phyloP scores from a whole-genome alignment of 2,797 vertebrate genomes.

The Furcifer pardalis region DNA sequence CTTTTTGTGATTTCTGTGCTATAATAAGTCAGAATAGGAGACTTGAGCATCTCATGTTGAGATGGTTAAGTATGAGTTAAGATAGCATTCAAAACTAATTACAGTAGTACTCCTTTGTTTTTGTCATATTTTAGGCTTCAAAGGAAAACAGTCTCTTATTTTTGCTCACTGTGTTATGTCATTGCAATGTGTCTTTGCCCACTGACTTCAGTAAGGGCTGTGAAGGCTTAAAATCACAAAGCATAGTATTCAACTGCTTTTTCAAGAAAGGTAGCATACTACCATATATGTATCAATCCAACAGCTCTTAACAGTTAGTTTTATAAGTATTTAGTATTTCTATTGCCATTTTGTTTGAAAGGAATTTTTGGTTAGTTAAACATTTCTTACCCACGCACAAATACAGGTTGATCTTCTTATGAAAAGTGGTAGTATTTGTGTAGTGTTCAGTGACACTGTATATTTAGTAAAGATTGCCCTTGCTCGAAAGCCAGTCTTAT shows the following conservation, averaged over 20 bases:
- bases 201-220: neutral
- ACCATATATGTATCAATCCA: neutral
- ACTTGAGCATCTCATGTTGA: conserved; percentile 26
- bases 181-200: neutral
- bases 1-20: fast-evolving
- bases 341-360: neutral
- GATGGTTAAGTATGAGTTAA: conserved; percentile 21
- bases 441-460: too few species aligned
- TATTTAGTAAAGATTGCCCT: too few species aligned
- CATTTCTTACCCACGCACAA: too few species aligned
- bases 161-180: neutral
- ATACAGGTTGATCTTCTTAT: too few species aligned
- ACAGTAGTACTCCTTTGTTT: conserved; percentile 43
- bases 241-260: neutral
- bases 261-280: neutral
- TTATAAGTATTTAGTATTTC: neutral
- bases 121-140: too few species aligned
- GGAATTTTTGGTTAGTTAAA: neutral
- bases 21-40: conserved; percentile 1
- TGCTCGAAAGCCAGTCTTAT: too few species aligned
- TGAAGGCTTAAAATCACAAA: neutral
- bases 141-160: neutral
- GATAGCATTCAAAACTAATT: conserved; percentile 49
- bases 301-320: neutral
- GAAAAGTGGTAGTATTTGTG: too few species aligned